Evolutionary conservation across 2,113 vertebrate genomes (phyloP).

Genomic region (Procavia capensis): DNA sequence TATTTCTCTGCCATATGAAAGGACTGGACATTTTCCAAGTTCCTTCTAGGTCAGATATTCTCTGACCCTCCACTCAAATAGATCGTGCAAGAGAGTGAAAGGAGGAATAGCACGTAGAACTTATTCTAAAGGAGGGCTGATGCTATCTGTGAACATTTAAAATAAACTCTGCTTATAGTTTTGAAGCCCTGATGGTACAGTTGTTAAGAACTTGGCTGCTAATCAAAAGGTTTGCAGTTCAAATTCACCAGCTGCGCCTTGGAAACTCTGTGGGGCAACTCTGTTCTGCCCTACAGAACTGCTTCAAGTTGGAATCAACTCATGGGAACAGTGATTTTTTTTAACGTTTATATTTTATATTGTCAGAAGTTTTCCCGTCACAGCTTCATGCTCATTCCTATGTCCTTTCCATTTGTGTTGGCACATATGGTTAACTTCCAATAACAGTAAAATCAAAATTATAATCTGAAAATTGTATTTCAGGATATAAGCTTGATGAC

Average conservation of each 20-base stretch:
- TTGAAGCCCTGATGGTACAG: too few relatives aligned
- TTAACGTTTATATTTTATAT: background rate
- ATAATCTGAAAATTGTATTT: background rate
- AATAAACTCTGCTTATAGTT: background rate
- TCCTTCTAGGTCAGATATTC: slow-evolving; percentile 6
- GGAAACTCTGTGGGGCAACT: background rate
- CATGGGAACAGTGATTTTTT: too few relatives aligned
- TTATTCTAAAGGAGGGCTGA: background rate
- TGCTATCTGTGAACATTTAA: background rate
- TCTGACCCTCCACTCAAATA: background rate
- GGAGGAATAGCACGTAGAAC: background rate
- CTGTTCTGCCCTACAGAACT: too few relatives aligned
- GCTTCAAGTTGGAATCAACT: background rate
- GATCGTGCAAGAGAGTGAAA: background rate
- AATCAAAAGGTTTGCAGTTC: background rate
- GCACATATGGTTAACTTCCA: background rate
- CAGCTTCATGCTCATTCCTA: background rate
- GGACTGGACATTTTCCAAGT: background rate
- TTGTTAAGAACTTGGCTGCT: too few relatives aligned
- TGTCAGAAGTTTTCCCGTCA: background rate
- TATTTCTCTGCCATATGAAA: background rate
- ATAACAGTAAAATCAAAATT: background rate
- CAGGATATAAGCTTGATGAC: background rate
- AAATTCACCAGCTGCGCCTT: background rate
- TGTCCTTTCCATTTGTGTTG: background rate